Evolutionary conservation across 2,888 invertebrate species (phyloP), one percentile per base, ranked within the genome.

Genomic region (Ptilodon capucinus): DNA sequence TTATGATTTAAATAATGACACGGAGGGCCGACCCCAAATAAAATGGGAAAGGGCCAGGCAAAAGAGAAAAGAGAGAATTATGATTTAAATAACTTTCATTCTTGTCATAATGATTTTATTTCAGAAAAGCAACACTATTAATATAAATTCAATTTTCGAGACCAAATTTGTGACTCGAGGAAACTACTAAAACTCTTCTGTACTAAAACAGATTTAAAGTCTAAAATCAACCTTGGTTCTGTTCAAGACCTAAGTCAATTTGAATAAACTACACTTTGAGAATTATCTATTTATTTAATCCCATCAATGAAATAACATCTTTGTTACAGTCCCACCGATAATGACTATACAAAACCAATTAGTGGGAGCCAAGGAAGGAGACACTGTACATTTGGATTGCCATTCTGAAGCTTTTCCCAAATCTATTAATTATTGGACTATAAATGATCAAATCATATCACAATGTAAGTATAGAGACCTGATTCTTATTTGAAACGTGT

Each of bases 401-500:
- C 92, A 94, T 74, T 95, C 95, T 14, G 95, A 95, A 83, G 95
- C 95, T 17, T 95, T 92, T 74, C 95, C 95, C 23, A 94, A 93
- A 78, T 95, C 95, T 53, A 95, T 95, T 71, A 95, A 95, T 86
- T 95, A 95, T 81, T 95, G 95, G 95, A 94, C 94, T 44, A 92
- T 93, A 76, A 93, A 93, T 72, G 94, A 94, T 58, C 94, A 94
- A 80, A 94, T 94, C 62, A 93, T 94, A 81, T 92, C 94, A 66
- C 93, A 94, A 75, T 94, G 95, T 95, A 70, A 85, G 90, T 83
- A 67, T 42, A 16, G 11, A 35, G n/a, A n/a, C n/a, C n/a, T n/a
- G n/a, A n/a, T n/a, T n/a, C n/a, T n/a, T n/a, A n/a, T n/a, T n/a
- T n/a, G n/a, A n/a, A n/a, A n/a, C n/a, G n/a, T n/a, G n/a, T n/a